phyloP scores from a whole-genome alignment of 2,113 vertebrate genomes.

The Zapornia atra region DNA sequence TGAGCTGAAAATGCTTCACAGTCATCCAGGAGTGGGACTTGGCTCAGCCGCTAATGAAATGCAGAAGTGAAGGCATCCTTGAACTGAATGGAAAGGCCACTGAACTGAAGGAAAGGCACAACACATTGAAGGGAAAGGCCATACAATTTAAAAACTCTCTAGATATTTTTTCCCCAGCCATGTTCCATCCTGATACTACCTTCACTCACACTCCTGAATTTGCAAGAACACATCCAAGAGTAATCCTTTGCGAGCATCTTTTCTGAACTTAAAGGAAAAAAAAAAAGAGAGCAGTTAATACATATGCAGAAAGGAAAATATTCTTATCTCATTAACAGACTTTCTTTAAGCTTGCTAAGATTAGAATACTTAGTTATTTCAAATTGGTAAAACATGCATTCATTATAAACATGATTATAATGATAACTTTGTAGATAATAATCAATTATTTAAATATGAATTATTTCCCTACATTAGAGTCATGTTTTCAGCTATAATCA shows the following conservation, averaged over 20 bases:
- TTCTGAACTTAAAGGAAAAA: background rate
- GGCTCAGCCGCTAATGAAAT: background rate
- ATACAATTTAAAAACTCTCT: background rate
- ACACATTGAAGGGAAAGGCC: background rate
- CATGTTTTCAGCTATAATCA: constrained; percentile 72
- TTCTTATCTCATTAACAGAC: constrained; percentile 70
- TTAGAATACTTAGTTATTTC: constrained; percentile 72
- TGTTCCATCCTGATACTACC: background rate
- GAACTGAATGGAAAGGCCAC: background rate
- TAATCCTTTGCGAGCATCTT: constrained; percentile 41
- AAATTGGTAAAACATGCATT: constrained; percentile 74
- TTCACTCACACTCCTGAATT: background rate
- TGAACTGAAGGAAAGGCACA: background rate
- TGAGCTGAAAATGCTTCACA: background rate
- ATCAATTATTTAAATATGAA: constrained; percentile 75
- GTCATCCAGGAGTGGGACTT: background rate
- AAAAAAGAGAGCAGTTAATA: constrained; percentile 53
- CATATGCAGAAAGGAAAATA: constrained; percentile 68
- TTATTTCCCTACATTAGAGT: constrained; percentile 72
- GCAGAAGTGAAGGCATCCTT: background rate
- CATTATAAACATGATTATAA: constrained; percentile 74
- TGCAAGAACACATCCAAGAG: background rate
- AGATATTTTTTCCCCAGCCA: background rate
- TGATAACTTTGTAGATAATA: constrained; percentile 75
- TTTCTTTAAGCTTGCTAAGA: constrained; percentile 71